Evolutionary conservation across 2,113 vertebrate species (phyloP).

Genomic region (Phrynosoma platyrhinos): DNA sequence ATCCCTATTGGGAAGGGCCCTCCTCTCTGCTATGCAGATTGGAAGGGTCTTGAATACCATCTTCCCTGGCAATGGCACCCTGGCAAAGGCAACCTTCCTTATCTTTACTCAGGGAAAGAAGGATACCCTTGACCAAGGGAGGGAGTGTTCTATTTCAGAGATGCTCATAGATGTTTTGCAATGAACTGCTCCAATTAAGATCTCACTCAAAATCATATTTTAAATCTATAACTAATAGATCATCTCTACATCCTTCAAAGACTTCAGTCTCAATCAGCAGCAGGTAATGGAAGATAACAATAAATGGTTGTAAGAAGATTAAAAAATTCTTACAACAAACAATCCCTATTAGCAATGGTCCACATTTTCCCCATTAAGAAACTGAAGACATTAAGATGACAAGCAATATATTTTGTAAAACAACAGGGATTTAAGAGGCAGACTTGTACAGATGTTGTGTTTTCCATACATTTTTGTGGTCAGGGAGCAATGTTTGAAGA

Average conservation of each 20-base stretch:
- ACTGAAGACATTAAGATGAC: slow-evolving; percentile 62
- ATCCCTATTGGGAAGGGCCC: no score
- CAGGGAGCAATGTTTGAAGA: slow-evolving; percentile 74
- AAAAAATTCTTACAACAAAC: slow-evolving; percentile 63
- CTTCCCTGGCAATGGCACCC: background rate
- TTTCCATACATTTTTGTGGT: slow-evolving; percentile 71
- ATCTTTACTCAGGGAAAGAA: no score
- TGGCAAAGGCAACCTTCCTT: no score
- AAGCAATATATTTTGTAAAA: slow-evolving; percentile 73
- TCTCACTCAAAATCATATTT: background rate
- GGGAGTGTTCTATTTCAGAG: background rate
- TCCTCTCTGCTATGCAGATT: background rate
- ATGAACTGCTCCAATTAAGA: slow-evolving; percentile 4
- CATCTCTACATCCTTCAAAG: background rate
- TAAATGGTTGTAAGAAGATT: slow-evolving; percentile 61
- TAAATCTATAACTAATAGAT: slow-evolving; percentile 17
- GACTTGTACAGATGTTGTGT: slow-evolving; percentile 70
- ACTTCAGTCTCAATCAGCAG: slow-evolving; percentile 1
- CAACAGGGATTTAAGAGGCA: slow-evolving; percentile 69
- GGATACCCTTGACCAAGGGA: no score
- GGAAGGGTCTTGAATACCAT: background rate
- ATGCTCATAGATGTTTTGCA: background rate
- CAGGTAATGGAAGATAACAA: slow-evolving; percentile 55
- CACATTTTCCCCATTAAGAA: slow-evolving; percentile 68
- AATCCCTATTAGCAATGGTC: slow-evolving; percentile 56